Percentiles rank a stretch among this genome's conserved stretches.
Evolutionary conservation across 2,888 invertebrate genomes (phyloP).

Genomic region (Glyphotaelius pellucidus): DNA sequence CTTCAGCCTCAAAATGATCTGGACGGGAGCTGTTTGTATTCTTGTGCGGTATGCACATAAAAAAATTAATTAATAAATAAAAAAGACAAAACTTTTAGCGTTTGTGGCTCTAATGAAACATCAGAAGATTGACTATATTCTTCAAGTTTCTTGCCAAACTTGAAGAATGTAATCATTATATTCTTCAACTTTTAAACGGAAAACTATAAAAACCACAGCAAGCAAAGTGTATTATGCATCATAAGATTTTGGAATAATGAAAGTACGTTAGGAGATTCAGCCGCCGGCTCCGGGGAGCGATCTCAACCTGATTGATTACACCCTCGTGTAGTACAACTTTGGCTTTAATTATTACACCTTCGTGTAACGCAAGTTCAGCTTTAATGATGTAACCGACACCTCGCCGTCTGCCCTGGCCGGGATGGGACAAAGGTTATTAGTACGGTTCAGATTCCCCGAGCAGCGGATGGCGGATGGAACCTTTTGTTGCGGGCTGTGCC

Average conservation of each 20-base stretch:
- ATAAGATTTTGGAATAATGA: not conserved
- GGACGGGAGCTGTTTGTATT: too few relatives aligned
- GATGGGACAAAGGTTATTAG: slow-evolving; percentile 5
- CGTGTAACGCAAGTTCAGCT: slow-evolving; percentile 39
- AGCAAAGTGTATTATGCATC: not conserved
- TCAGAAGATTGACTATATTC: not conserved
- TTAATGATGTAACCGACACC: slow-evolving; percentile 59
- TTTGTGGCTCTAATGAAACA: too few relatives aligned
- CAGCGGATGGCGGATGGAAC: not conserved
- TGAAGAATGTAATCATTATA: too few relatives aligned
- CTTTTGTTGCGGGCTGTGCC: not conserved
- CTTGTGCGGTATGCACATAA: too few relatives aligned
- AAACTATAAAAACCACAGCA: not conserved
- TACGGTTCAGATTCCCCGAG: not conserved
- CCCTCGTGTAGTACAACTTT: slow-evolving; percentile 59
- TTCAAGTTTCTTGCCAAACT: too few relatives aligned
- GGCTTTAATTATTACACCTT: slow-evolving; percentile 62
- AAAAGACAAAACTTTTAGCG: too few relatives aligned
- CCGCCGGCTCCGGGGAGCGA: slow-evolving; percentile 36
- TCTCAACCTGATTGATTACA: slow-evolving; percentile 63
- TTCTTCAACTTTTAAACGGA: too few relatives aligned
- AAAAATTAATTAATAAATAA: too few relatives aligned
- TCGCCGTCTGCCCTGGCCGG: not conserved
- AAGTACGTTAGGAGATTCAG: not conserved
- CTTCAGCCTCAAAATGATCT: too few relatives aligned